Evolutionary conservation across 2,113 vertebrate genomes (phyloP).

Genomic region (Nycticebus coucang): DNA sequence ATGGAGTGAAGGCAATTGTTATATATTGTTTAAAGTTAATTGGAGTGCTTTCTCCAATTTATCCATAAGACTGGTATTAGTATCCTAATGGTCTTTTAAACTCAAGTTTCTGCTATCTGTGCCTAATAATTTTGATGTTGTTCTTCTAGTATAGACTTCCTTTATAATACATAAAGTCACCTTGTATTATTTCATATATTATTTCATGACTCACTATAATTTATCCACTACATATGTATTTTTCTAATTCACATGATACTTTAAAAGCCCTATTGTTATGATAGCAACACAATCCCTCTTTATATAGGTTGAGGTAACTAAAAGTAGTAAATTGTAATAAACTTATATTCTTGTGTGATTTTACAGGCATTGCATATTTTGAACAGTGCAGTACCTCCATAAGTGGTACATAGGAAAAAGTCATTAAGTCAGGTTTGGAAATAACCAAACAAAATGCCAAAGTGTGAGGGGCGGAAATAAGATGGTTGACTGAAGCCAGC

Average conservation of each 20-base stretch:
- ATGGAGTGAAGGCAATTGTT: neutral
- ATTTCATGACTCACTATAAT: neutral
- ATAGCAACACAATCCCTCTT: neutral
- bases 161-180: neutral
- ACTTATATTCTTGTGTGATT: neutral
- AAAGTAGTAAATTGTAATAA: neutral
- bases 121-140: neutral
- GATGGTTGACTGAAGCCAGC: too few species aligned
- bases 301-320: neutral
- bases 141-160: neutral
- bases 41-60: neutral
- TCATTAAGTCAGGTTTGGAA: neutral
- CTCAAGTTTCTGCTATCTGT: neutral
- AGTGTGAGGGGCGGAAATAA: too few species aligned
- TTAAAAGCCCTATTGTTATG: neutral
- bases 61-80: neutral
- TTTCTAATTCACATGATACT: neutral
- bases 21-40: conserved; percentile 7
- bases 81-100: neutral
- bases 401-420: neutral
- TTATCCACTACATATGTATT: neutral
- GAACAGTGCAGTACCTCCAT: neutral
- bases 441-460: neutral
- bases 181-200: neutral
- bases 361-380: neutral